Evolutionary conservation across 2,888 invertebrate genomes (phyloP).

Genomic region (Lamellibrachia columna): DNA sequence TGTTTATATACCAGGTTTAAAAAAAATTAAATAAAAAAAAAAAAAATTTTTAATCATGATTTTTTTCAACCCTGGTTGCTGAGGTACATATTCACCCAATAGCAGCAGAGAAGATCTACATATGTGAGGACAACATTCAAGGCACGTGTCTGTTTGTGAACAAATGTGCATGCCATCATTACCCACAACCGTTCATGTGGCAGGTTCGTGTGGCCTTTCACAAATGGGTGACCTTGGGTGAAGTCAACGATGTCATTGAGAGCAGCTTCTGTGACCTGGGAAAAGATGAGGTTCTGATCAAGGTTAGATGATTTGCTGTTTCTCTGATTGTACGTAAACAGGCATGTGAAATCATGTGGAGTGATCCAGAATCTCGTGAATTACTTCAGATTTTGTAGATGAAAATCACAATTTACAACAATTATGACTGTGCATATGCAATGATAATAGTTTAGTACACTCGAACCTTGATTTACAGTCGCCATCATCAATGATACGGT

Average conservation of each 20-base stretch:
- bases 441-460: no score
- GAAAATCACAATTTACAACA: neutral
- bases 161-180: neutral
- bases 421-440: no score
- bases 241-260: neutral
- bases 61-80: neutral
- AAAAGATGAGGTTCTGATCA: neutral
- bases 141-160: neutral
- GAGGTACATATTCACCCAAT: neutral
- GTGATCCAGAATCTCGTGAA: neutral
- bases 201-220: neutral
- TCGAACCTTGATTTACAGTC: no score
- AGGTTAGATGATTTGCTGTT: neutral
- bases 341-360: neutral
- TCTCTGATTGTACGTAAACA: neutral
- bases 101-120: neutral
- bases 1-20: no score
- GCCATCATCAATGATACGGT: no score
- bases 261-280: neutral
- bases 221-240: neutral
- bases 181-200: slow-evolving; percentile 4
- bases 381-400: neutral
- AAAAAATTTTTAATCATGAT: no score
- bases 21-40: no score
- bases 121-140: neutral